phyloP scores from a whole-genome alignment of 2,888 invertebrate genomes.

The Melinaea marsaeus region DNA sequence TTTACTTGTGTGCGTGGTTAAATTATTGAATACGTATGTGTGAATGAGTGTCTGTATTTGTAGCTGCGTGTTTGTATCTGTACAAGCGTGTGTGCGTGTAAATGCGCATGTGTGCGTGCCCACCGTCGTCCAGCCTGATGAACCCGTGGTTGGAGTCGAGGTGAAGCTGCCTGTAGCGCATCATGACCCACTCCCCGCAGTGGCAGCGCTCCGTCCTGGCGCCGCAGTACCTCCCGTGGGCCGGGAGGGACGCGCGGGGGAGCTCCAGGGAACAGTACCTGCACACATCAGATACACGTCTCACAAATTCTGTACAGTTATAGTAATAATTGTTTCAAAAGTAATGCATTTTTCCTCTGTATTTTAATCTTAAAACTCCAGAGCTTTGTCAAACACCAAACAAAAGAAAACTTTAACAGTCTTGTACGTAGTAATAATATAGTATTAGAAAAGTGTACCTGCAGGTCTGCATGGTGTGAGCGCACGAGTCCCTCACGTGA shows the following conservation, averaged over 20 bases:
- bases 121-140: slow-evolving; percentile 79
- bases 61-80: not conserved
- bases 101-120: slow-evolving; percentile 23
- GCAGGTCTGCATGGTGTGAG: slow-evolving; percentile 78
- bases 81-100: not conserved
- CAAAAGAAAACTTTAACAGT: no score
- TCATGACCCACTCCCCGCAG: slow-evolving; percentile 83
- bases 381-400: no score
- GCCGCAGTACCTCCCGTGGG: slow-evolving; percentile 84
- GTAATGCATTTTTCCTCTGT: no score
- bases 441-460: slow-evolving; percentile 49
- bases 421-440: no score
- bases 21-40: no score
- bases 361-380: no score
- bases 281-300: not conserved
- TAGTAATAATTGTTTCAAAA: no score
- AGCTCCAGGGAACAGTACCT: slow-evolving; percentile 81
- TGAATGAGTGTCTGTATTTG: not conserved
- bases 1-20: no score
- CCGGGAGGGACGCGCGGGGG: slow-evolving; percentile 76
- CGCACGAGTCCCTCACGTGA: slow-evolving; percentile 75
- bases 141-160: slow-evolving; percentile 82
- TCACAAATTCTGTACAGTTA: no score
- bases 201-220: slow-evolving; percentile 83
- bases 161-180: slow-evolving; percentile 81